Conservation (phyloP, 2,888 invertebrate genomes). For the Aricia artaxerxes region DNA sequence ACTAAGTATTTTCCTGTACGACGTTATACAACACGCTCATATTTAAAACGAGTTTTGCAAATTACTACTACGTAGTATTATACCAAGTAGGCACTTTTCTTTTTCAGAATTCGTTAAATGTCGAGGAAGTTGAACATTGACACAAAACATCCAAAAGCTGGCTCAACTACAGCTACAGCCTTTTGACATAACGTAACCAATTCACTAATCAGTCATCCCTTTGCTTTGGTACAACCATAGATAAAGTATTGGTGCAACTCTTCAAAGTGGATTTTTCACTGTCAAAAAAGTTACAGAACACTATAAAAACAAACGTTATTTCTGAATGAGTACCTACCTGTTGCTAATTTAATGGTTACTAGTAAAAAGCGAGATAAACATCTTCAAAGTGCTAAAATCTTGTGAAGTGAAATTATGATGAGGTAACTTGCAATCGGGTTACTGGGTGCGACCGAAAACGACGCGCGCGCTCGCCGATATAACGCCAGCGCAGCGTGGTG, state of each 20-base stretch:
- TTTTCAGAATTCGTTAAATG: neutral
- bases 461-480: slow-evolving; percentile 41
- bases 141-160: no score
- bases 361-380: neutral
- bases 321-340: neutral
- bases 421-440: slow-evolving; percentile 58
- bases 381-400: slow-evolving; percentile 23
- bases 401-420: slow-evolving; percentile 61
- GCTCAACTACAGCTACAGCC: no score
- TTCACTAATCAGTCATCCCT: no score
- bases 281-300: neutral
- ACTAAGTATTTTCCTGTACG: slow-evolving; percentile 7
- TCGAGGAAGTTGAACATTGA: no score
- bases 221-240: no score
- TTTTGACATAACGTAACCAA: no score
- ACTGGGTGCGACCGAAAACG: slow-evolving; percentile 55
- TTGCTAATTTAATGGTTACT: neutral
- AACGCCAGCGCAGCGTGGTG: neutral
- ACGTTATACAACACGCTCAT: neutral
- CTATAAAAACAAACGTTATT: neutral
- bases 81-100: neutral
- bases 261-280: no score
- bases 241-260: no score
- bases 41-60: neutral
- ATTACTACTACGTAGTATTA: neutral